Evolutionary conservation across 2,113 vertebrate species (phyloP).

Genomic region (Zapus hudsonius): DNA sequence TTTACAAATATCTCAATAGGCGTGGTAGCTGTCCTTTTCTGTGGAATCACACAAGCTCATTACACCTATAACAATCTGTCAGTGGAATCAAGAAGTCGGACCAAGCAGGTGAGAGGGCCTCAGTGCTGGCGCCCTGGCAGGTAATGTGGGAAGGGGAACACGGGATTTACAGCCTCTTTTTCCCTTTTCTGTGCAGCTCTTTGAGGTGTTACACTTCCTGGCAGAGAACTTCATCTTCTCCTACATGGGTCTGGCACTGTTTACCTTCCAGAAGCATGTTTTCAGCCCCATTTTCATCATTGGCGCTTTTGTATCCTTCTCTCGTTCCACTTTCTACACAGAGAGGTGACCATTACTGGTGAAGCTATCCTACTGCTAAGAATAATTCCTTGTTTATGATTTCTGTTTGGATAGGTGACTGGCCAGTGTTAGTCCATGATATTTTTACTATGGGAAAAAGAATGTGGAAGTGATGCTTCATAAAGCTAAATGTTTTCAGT

Average conservation of each 20-base stretch:
- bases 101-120: conserved; percentile 91
- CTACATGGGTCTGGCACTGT: conserved; percentile 97
- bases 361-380: not conserved
- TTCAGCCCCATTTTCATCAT: conserved; percentile 97
- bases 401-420: not conserved
- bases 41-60: conserved; percentile 97
- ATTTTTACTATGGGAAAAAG: conserved; percentile 31
- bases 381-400: not conserved
- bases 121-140: not conserved
- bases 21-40: conserved; percentile 97
- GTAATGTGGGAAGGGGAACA: not conserved
- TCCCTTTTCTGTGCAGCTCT: conserved; percentile 88
- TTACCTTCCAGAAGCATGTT: conserved; percentile 98
- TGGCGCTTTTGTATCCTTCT: conserved; percentile 97
- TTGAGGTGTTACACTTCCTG: conserved; percentile 97
- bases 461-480: not conserved
- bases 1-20: conserved; percentile 83
- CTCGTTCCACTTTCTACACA: not conserved
- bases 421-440: not conserved
- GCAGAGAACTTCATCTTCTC: conserved; percentile 99
- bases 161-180: conserved; percentile 33
- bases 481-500: conserved; percentile 24
- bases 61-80: conserved; percentile 97
- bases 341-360: not conserved
- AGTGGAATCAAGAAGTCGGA: conserved; percentile 94